These are phyloP conservation scores for Uropsilus gracilis DNA, from an alignment of 2,113 vertebrate species.

Conservation along the genomic window DNA sequence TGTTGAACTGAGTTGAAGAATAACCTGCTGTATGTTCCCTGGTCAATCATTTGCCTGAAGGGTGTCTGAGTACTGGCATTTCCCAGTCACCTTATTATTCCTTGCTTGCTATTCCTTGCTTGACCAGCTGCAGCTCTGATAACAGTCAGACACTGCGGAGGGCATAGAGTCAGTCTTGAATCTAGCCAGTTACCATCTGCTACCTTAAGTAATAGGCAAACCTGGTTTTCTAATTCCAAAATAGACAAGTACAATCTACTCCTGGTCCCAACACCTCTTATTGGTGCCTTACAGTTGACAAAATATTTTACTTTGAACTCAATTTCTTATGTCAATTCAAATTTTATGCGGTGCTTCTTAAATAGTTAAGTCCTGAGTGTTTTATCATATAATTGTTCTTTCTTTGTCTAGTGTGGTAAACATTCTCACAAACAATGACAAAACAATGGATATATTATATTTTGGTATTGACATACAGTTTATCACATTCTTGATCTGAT, in stretches of 20 bases:
- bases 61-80: background rate
- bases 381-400: background rate
- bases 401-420: background rate
- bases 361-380: background rate
- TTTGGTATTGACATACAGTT: background rate
- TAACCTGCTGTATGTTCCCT: background rate
- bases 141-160: background rate
- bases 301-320: background rate
- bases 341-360: background rate
- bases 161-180: background rate
- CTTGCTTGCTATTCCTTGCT: background rate
- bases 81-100: background rate
- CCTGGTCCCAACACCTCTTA: background rate
- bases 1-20: background rate
- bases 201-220: background rate
- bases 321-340: conserved; percentile 28
- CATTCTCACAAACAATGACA: background rate
- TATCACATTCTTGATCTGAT: conserved; percentile 4
- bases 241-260: background rate
- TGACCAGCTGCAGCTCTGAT: background rate
- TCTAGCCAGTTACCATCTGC: background rate
- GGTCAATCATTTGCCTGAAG: background rate
- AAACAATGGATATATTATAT: background rate
- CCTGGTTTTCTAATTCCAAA: background rate
- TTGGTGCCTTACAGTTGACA: background rate